phyloP scores from a whole-genome alignment of 2,797 vertebrate genomes.

The Helicolenus hilgendorfi region DNA sequence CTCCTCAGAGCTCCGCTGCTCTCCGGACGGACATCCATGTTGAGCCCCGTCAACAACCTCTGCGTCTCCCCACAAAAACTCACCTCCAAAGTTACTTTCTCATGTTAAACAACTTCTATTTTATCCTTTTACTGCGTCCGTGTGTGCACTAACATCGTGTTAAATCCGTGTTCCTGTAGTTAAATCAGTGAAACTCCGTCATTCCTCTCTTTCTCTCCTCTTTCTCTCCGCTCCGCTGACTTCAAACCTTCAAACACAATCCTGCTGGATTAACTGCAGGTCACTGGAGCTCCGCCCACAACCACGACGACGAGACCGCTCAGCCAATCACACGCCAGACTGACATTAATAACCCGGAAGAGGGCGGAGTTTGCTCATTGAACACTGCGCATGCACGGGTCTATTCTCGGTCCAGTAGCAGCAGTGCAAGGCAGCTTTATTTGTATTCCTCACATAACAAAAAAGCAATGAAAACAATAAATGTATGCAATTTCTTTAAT shows the following conservation, averaged over 20 bases:
- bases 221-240: conserved; percentile 5
- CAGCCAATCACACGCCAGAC: conserved; percentile 63
- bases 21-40: conserved; percentile 84
- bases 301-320: neutral
- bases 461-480: too few relatives aligned
- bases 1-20: conserved; percentile 71
- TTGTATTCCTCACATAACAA: too few relatives aligned
- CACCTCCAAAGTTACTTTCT: conserved; percentile 41
- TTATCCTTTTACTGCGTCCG: too few relatives aligned
- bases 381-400: conserved; percentile 45
- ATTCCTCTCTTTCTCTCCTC: neutral
- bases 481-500: too few relatives aligned
- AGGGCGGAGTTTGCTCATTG: neutral
- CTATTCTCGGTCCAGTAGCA: conserved; percentile 39
- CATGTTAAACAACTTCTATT: neutral
- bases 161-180: neutral
- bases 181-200: neutral
- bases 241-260: conserved; percentile 38
- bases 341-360: conserved; percentile 23
- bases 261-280: conserved; percentile 69
- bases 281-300: conserved; percentile 55
- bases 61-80: conserved; percentile 29
- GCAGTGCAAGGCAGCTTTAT: too few relatives aligned
- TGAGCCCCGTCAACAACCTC: conserved; percentile 59
- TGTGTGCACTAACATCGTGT: neutral